Conservation (phyloP, 2,797 vertebrate genomes). For the Smutsia temminckii region DNA sequence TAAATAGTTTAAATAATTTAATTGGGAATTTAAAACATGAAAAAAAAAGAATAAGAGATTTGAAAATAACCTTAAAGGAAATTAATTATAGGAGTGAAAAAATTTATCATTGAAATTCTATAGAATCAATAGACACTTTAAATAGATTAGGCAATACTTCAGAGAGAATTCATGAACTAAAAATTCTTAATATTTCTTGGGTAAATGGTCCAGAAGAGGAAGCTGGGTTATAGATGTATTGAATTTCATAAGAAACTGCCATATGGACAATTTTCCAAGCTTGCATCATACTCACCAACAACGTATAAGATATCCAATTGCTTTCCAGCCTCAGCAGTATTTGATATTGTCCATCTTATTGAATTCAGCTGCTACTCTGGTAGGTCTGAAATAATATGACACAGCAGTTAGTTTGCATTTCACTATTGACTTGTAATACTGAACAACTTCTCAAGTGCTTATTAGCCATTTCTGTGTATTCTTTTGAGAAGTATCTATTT, state of each 20-base stretch:
- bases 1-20: background rate
- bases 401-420: background rate
- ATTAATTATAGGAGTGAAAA: background rate
- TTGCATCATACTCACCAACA: background rate
- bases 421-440: background rate
- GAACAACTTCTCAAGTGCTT: background rate
- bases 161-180: background rate
- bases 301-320: background rate
- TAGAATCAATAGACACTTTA: background rate
- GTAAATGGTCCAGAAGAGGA: background rate
- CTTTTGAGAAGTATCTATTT: background rate
- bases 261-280: background rate
- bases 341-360: background rate
- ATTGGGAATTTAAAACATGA: background rate
- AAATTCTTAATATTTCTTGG: background rate
- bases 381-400: background rate
- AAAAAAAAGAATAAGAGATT: background rate
- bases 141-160: background rate
- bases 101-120: background rate
- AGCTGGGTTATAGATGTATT: background rate
- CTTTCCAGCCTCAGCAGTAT: too few species aligned
- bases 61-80: background rate
- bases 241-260: background rate
- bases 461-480: background rate
- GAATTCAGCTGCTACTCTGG: background rate